These are phyloP conservation scores for Rhynchotus rufescens DNA, from an alignment of 2,797 vertebrate genomes.

Conservation along the genomic window DNA sequence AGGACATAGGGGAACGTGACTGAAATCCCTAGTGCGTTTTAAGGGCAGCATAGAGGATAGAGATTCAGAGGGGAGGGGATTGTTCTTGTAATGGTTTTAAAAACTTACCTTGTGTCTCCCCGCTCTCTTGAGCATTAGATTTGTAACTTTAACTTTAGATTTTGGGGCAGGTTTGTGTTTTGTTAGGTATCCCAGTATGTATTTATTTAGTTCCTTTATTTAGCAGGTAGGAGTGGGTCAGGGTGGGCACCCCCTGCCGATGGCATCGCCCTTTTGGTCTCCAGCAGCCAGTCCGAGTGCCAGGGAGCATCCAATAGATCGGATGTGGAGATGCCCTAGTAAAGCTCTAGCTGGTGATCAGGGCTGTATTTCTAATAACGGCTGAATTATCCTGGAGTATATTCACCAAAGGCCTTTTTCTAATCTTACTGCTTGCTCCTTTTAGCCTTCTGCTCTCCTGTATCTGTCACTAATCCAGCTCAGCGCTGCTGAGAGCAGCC, in stretches of 20 bases:
- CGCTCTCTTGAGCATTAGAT: background rate
- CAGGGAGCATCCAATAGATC: background rate
- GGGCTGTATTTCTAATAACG: background rate
- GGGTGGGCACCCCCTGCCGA: conserved; percentile 3
- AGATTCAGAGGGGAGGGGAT: background rate
- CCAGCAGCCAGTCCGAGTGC: background rate
- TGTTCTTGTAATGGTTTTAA: background rate
- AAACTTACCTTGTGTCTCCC: background rate
- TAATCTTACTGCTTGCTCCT: background rate
- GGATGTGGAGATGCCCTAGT: background rate
- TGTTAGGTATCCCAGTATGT: background rate
- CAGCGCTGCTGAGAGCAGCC: conserved; percentile 7
- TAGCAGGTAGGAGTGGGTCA: background rate
- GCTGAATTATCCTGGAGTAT: background rate
- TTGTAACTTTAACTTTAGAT: background rate
- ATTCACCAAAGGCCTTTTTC: background rate
- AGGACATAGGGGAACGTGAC: background rate
- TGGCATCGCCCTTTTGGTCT: background rate
- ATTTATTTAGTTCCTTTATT: too few species aligned
- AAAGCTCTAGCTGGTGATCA: fast-evolving
- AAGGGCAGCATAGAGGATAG: background rate
- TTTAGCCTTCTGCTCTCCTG: background rate
- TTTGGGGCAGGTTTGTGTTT: background rate
- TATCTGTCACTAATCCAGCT: conserved; percentile 3
- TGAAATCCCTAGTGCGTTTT: background rate